Base-by-base conservation (phyloP, 92 coral and sea anemone species). In the Pocillopora meandrina region DNA sequence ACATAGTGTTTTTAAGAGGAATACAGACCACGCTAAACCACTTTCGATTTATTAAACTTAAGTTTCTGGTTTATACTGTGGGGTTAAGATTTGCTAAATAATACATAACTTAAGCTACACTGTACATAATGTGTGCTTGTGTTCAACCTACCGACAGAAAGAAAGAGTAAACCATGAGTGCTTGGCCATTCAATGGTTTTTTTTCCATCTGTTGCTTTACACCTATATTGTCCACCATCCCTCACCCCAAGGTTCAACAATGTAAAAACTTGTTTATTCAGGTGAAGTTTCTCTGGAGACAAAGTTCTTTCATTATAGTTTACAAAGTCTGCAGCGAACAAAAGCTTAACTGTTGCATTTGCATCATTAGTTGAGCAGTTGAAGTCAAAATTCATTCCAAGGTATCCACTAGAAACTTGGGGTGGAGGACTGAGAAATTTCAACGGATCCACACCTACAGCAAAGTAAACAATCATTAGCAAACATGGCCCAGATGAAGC, bases 191-290 rank as follows among this genome's bases (percentile, higher is more conserved):
- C 34, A 74, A 89, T 85, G 19, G 57, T 85, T 31, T 64, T 16
- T 10, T 65, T 78, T 14, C 19, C 23, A 62, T 80, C 69, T 7
- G 82, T 70, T 4, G 94, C 94, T 11, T 57, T 35, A 35, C 94
- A 91, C 19, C 21, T 13, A 65, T 91, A 87, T 2, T 5, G 1
- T 9, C 91, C 94, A 10, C 55, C 75, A 91, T 91, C 89, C 2
- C 6, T 31, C 1, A 80, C 12, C 16, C 1, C 17, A 55, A 87
- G 73, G 49, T 84, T 72, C 11, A 84, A 17, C 34, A 91, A 1
- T 6, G 84, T 84, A 13, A 76, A 91, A 14, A 84, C 76, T 58
- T 91, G 89, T 60, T 74, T 84, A 13, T 18, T 76, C 61, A 80
- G 63, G 17, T 42, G 13, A 33, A 91, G 84, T 47, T 91, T 87